phyloP scores from a whole-genome alignment of 2,797 vertebrate species.

The Psittacula echo region DNA sequence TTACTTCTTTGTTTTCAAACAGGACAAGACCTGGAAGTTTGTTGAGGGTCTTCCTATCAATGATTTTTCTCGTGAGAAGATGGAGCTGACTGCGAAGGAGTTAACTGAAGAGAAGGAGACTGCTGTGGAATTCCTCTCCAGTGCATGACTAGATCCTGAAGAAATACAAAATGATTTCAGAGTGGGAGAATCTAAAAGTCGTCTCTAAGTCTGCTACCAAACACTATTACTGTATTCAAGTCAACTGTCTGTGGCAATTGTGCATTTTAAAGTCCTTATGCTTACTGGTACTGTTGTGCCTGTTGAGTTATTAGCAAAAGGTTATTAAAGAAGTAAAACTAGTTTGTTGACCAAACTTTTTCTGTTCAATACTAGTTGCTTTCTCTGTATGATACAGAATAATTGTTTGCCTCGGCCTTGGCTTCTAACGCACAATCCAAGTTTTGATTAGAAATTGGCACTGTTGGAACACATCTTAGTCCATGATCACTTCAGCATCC shows the following conservation, averaged over 20 bases:
- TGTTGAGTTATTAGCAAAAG: constrained; percentile 69
- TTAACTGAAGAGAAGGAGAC: constrained; percentile 92
- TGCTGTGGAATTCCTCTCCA: constrained; percentile 86
- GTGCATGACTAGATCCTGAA: constrained; percentile 81
- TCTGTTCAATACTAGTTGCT: constrained; percentile 45
- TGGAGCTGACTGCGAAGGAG: constrained; percentile 92
- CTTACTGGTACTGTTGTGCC: constrained; percentile 73
- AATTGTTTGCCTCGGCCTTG: constrained; percentile 38
- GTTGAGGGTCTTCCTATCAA: constrained; percentile 90
- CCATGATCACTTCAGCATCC: background rate
- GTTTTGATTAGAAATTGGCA: constrained; percentile 24
- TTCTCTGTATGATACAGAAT: constrained; percentile 33
- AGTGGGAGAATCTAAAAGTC: constrained; percentile 81
- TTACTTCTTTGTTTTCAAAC: constrained; percentile 16
- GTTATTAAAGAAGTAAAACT: constrained; percentile 69
- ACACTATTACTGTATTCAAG: constrained; percentile 55
- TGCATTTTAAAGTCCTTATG: constrained; percentile 64
- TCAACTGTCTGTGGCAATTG: constrained; percentile 60
- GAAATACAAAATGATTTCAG: constrained; percentile 63
- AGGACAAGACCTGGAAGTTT: constrained; percentile 94
- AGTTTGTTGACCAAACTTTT: constrained; percentile 68
- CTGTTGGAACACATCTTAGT: background rate
- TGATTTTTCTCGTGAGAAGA: constrained; percentile 91
- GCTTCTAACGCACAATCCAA: constrained; percentile 44
- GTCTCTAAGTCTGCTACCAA: constrained; percentile 82